Base-by-base conservation (phyloP, 2,113 vertebrate species). In the Cyanoramphus novaezelandiae region DNA sequence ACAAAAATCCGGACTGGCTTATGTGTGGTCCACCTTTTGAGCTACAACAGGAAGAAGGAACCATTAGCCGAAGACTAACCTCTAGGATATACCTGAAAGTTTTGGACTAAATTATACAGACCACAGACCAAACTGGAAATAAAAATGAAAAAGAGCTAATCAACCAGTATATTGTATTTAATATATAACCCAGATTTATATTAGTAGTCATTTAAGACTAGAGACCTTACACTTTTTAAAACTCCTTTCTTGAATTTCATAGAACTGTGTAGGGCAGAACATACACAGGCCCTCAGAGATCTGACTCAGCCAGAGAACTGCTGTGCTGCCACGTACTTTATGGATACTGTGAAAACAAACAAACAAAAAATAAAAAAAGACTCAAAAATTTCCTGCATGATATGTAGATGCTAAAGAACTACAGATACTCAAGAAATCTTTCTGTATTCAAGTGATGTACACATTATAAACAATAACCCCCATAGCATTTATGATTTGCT, bases 141-240 rank as follows among this genome's bases (percentile, higher is more conserved):
- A 35, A 70, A 92, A 67, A 60, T 29, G 2, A 15, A 49, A 82
- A 88, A 52, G 1, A 60, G 13, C 5, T 33, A 68, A 68, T 59
- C 24, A 82, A 52, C 2, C 7, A 33, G 4, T 28, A 18, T 21
- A 35, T n/a, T 39, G 4, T 69, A 11, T 75, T 65, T 29, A 47
- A 44, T 23, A 31, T 18, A 18, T 35, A 57, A 8, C 0, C 3
- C 10, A 64, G n/a, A 27, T 0, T 0, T 25, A 70, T 18, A 25
- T 76, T 81, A 7, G 5, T 7, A 37, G 19, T 2, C 20, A 70
- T 57, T 64, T 17, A 70, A 59, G 28, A 53, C 10, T 47, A 52
- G 28, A 82, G 33, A 37, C 10, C 33, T 74, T 53, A 50, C 25
- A 25, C 50, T 16, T 50, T 49, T 50, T 63, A 78, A 78, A 35